Percentiles rank a stretch among this genome's conserved stretches.
These are phyloP conservation scores for Cryptus viduatorius DNA, from an alignment of 2,888 invertebrate species.

Conservation along the genomic window DNA sequence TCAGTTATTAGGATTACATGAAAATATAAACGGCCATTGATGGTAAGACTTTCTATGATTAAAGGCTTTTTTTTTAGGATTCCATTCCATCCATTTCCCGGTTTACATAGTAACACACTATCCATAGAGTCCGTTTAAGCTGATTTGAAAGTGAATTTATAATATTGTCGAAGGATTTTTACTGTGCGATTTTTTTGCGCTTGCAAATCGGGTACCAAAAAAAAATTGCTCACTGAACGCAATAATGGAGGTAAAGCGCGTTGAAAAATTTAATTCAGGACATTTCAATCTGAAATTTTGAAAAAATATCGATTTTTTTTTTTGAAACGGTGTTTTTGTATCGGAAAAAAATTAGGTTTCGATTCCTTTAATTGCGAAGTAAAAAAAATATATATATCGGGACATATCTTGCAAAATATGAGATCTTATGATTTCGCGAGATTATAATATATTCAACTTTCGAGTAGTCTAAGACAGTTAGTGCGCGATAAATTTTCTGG, in stretches of 20 bases:
- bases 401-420: not conserved
- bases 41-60: conserved; percentile 57
- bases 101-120: conserved; percentile 10
- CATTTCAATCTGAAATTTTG: not conserved
- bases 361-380: not conserved
- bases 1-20: conserved; percentile 37
- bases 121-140: conserved; percentile 54
- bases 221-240: conserved; percentile 6
- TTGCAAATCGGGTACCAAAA: not conserved
- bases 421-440: not conserved
- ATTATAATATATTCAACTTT: conserved; percentile 61
- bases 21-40: conserved; percentile 39
- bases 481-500: conserved; percentile 58
- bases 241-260: conserved; percentile 24
- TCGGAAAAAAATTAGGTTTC: too few species aligned
- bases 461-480: conserved; percentile 50
- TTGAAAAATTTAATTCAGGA: too few species aligned
- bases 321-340: not conserved
- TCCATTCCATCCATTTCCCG: conserved; percentile 35
- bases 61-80: conserved; percentile 4
- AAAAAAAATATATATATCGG: not conserved
- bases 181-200: not conserved
- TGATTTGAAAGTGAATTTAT: conserved; percentile 60
- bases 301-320: not conserved
- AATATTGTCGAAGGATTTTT: conserved; percentile 33